Evolutionary conservation across 2,888 invertebrate genomes (phyloP), one percentile per base, ranked within the genome.

Genomic region (Amphipyra tragopoginis): DNA sequence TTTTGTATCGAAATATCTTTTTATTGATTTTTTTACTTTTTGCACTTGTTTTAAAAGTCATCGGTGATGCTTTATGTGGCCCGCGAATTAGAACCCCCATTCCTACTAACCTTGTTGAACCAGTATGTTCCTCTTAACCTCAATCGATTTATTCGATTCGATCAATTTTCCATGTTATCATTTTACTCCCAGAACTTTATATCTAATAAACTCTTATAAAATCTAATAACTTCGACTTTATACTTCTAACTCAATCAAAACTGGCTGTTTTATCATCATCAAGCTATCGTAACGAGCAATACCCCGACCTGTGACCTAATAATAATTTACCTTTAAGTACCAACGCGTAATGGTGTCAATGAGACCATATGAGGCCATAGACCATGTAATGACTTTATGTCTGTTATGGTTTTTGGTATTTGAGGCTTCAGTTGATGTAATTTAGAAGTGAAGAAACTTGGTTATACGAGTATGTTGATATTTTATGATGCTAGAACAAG

Each of bases 241-340:
- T 5, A 50, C 39, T n/a, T 58, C 39, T 55, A 57, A 65, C 66
- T 77, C 60, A 70, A 73, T 70, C 66, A 67, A 52, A 48, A 26
- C 48, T 48, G 15, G 29, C 63, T 61, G 67, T 80, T 77, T 79
- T 77, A 77, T 79, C 75, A 50, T 59, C 56, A 67, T 70, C 66
- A 59, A 57, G 36, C 8, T 55, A 56, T 61, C 72, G 54, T 65
- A 75, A 72, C 72, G 66, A 72, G 33, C n/a, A 4, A 48, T 58
- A 67, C 59, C 64, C 52, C 64, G 60, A 81, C 82, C 82, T 79
- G 49, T 72, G 79, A 77, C 82, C 77, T 78, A 65, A 71, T 74
- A 75, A 77, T 81, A 80, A 72, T 79, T 81, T 72, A 80, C 71
- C 56, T 69, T 59, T 70, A 72, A 65, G 67, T 64, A 71, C 59